Evolutionary conservation across 2,888 invertebrate species (phyloP), one percentile per base, ranked within the genome.

Genomic region (Tricholauxania praeusta): DNA sequence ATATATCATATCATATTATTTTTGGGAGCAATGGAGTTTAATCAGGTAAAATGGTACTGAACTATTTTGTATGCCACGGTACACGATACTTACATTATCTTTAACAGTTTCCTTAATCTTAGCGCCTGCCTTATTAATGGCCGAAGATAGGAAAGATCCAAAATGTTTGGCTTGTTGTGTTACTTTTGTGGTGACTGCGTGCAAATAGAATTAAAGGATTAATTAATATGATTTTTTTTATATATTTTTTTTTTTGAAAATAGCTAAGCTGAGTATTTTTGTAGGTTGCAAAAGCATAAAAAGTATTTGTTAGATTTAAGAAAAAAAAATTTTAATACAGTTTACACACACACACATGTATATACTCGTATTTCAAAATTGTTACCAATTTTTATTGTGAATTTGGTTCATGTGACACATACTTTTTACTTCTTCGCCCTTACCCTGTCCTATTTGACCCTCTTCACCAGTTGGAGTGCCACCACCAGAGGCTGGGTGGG

Each of bases 81-180:
- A 39, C 2, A 1, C 6, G 10, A 39, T 39, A 92, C 94, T 93
- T 88, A 96, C 96, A 89, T 96, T 97, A 89, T 97, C 96, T 88
- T 97, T 97, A 79, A 98, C 97, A 81, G 96, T 95, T 89, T 97
- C 96, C 90, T 98, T 97, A 84, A 98, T 94, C 89, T 97, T 96
- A 84, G 96, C 96, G 52, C 97, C 96, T 73, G 98, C 98, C 89
- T 97, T 97, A 89, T 96, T 97, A 80, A 97, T 97, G 79, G 97
- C 96, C 77, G 96, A 96, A 89, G 96, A 97, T 80, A 98, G 91
- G 90, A 97, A 97, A 88, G 92, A 96, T 79, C 96, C 96, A 84
- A 96, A 92, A 70, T 94, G 94, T 89, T 96, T 96, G 79, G 96
- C 96, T 67, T 95, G 94, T 68, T 94, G 94, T 80, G 96, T 90